A percentile compares a stretch with the other conserved stretches of the same genome.
Conservation (phyloP, 2,797 vertebrate species). For the Hirundo rustica region DNA sequence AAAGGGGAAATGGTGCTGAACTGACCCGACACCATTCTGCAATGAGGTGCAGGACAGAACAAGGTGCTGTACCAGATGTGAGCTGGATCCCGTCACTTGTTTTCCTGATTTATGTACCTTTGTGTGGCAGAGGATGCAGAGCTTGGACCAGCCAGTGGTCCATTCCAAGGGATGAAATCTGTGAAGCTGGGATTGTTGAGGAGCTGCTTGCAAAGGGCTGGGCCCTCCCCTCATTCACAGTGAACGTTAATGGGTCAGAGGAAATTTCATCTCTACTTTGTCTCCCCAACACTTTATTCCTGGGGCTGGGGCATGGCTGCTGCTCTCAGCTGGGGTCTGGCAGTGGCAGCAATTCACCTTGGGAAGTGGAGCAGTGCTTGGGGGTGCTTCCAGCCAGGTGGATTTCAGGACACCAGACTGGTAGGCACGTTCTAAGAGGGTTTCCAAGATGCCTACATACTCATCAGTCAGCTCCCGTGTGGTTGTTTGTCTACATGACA, state of each 20-base stretch:
- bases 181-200: background rate
- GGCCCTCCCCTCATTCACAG: background rate
- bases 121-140: background rate
- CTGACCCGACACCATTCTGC: rapidly evolving
- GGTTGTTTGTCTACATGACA: background rate
- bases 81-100: background rate
- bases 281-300: background rate
- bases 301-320: background rate
- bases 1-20: background rate
- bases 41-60: background rate
- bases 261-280: background rate
- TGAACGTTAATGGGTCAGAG: background rate
- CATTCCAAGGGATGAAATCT: background rate
- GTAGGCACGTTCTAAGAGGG: background rate
- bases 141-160: background rate
- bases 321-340: background rate
- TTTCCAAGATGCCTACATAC: background rate
- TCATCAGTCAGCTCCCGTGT: background rate
- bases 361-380: background rate
- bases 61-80: background rate
- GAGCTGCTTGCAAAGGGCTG: background rate
- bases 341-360: background rate
- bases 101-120: background rate
- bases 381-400: background rate
- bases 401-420: background rate